These are phyloP conservation scores for Drosophila teissieri DNA, from an alignment of 1,140 invertebrate genomes.

Conservation along the genomic window DNA sequence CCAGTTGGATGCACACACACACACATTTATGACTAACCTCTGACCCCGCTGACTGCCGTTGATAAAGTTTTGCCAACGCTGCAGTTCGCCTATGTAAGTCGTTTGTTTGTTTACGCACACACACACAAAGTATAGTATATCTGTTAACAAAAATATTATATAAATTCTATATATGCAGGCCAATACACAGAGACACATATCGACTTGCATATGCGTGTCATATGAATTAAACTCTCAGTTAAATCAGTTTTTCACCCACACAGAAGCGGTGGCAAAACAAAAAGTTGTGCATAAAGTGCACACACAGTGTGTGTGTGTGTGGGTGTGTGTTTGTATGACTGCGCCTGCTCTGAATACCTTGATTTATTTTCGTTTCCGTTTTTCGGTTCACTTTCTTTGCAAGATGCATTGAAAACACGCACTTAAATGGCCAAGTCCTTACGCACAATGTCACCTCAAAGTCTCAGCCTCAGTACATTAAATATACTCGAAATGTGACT, in stretches of 20 bases:
- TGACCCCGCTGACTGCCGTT: slow-evolving; percentile 6
- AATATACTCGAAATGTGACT: no score
- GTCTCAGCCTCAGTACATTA: background rate
- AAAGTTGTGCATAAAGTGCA: slow-evolving; percentile 3
- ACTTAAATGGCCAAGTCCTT: background rate
- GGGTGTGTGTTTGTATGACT: background rate
- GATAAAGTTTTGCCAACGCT: slow-evolving; percentile 41
- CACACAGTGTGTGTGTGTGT: background rate
- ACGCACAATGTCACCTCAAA: background rate
- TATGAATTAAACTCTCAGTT: slow-evolving; percentile 41
- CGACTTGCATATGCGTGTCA: slow-evolving; percentile 34
- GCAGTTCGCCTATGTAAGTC: slow-evolving; percentile 23
- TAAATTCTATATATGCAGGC: slow-evolving; percentile 24
- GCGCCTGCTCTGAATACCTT: slow-evolving; percentile 9
- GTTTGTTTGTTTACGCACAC: slow-evolving; percentile 23
- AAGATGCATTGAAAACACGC: slow-evolving; percentile 8
- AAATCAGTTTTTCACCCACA: slow-evolving; percentile 33
- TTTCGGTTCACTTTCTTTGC: background rate
- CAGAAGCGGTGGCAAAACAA: slow-evolving; percentile 1
- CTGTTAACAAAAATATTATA: slow-evolving; percentile 38
- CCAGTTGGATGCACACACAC: background rate
- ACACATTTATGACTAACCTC: slow-evolving; percentile 28
- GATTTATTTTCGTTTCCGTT: slow-evolving; percentile 33
- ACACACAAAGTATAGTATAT: slow-evolving; percentile 2
- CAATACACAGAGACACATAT: slow-evolving; percentile 26